Base-by-base conservation (phyloP, 2,113 vertebrate species). In the Leucoraja erinaceus region DNA sequence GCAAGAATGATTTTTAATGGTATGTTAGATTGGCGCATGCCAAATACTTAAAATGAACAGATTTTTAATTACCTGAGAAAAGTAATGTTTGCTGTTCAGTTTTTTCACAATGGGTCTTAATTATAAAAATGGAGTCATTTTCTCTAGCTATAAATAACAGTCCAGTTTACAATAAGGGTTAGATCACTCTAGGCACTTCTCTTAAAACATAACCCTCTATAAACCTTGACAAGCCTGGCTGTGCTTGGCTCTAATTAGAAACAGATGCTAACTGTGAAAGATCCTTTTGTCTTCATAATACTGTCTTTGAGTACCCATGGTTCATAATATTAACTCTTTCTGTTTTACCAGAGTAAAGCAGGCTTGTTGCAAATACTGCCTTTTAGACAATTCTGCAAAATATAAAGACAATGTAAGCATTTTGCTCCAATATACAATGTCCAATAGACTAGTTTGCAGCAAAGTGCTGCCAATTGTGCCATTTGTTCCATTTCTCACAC, bases 231-330 rank as follows among this genome's bases (percentile, higher is more conserved):
- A 63, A 88, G 83, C 59, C 83, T 88, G 28, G 83, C 16, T 88
- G 83, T 88, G 83, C 59, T n/a, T n/a, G 61, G 28, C 59, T 63
- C 83, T 88, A 88, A 88, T 88, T 88, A 88, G 56, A 88, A 63
- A 88, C 83, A 88, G 83, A 88, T 88, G 83, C 59, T 88, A 63
- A 88, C 83, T 31, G 14, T 88, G 83, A 88, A 88, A 88, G 83
- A 88, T 88, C 59, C 83, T 88, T 83, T 88, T 88, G 83, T 88
- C 83, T 28, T 88, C 83, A 88, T 59, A 88, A 59, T 63, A 5
- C 61, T 88, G 83, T 88, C 83, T 88, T 88, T 66, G 83, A 88
- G 59, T 63, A 63, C 14, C 59, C 83, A 66, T 63, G 28, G 59
- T 63, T 88, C 4, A 5, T 31, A 63, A 14, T 6, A 63, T 88